A percentile compares a stretch with the other conserved stretches of the same genome.
phyloP scores from a whole-genome alignment of 2,888 invertebrate species.

The Proisotoma minuta region DNA sequence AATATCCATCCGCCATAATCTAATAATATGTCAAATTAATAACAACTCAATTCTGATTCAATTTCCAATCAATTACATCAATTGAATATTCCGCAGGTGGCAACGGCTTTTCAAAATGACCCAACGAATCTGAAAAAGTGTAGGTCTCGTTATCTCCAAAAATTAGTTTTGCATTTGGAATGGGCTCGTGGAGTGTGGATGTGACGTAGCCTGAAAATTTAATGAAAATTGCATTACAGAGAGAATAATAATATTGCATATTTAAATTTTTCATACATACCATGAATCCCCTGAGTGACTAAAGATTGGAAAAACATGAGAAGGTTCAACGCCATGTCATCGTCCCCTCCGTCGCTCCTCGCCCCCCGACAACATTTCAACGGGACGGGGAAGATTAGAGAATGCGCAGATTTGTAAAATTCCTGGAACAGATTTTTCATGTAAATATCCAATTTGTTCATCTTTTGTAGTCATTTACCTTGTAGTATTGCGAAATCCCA shows the following conservation, averaged over 20 bases:
- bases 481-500: constrained; percentile 12
- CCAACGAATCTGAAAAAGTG: constrained; percentile 38
- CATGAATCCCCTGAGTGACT: constrained; percentile 34
- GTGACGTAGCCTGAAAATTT: constrained; percentile 39
- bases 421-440: constrained; percentile 12
- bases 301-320: constrained; percentile 23
- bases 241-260: background rate
- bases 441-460: background rate
- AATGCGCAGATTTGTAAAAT: constrained; percentile 21
- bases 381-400: constrained; percentile 29
- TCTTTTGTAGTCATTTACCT: constrained; percentile 1
- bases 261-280: constrained; percentile 1
- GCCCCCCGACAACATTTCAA: constrained; percentile 25
- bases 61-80: constrained; percentile 19
- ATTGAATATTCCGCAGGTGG: constrained; percentile 32
- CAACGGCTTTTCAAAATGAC: constrained; percentile 45
- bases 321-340: constrained; percentile 21
- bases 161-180: constrained; percentile 34
- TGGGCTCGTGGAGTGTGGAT: constrained; percentile 37
- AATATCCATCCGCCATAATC: constrained; percentile 60
- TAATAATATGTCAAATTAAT: constrained; percentile 7
- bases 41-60: background rate
- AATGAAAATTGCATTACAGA: background rate
- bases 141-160: constrained; percentile 36
- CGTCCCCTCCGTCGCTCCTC: constrained; percentile 18